Percentiles rank a stretch among this genome's conserved stretches.
These are phyloP conservation scores for Apamea crenata DNA, from an alignment of 2,888 invertebrate genomes.

Conservation along the genomic window DNA sequence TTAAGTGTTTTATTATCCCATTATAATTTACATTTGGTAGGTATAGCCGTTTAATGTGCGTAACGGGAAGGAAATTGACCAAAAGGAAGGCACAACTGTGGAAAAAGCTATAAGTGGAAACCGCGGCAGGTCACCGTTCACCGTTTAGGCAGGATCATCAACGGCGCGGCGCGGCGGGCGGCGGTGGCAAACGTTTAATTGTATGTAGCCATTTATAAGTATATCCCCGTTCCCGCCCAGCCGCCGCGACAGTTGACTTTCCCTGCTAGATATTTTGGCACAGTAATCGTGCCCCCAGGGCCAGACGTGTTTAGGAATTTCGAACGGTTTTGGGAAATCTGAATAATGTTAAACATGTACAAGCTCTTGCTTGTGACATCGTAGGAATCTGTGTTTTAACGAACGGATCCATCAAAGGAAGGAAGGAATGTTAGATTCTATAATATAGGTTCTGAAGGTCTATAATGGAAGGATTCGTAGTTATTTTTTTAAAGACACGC, in stretches of 20 bases:
- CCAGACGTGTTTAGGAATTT: too few relatives aligned
- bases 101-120: not conserved
- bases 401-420: not conserved
- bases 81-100: not conserved
- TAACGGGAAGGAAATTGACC: conserved; percentile 25
- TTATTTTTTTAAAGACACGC: not conserved
- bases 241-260: too few relatives aligned
- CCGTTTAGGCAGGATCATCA: not conserved
- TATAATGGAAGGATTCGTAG: not conserved
- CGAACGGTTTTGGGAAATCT: too few relatives aligned
- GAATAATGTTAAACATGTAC: too few relatives aligned
- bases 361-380: too few relatives aligned
- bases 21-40: not conserved
- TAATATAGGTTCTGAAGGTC: not conserved
- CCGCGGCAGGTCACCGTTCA: not conserved
- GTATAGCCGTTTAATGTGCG: not conserved
- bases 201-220: not conserved
- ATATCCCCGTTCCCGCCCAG: not conserved
- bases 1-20: conserved; percentile 68
- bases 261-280: too few relatives aligned
- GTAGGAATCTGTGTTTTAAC: too few relatives aligned
- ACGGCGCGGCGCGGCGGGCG: not conserved
- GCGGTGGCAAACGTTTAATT: not conserved
- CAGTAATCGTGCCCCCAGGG: too few relatives aligned
- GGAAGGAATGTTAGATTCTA: not conserved